These are phyloP conservation scores for Phyllotreta striolata DNA, from an alignment of 2,888 invertebrate genomes.

Conservation along the genomic window DNA sequence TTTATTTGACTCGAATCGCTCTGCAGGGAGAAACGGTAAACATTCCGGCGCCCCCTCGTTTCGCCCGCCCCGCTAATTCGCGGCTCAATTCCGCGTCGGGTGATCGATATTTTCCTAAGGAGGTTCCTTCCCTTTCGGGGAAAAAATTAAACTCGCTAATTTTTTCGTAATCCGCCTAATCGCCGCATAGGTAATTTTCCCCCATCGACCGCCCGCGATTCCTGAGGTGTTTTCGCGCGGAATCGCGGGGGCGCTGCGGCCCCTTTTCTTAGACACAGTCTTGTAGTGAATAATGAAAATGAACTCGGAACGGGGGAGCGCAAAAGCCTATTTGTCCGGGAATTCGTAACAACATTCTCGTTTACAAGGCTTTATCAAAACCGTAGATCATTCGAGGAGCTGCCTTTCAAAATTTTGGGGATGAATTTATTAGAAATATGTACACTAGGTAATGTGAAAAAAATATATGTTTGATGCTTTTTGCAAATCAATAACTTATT, in stretches of 20 bases:
- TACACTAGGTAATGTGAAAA: too few relatives aligned
- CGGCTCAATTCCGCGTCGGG: constrained; percentile 3
- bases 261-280: constrained; percentile 34
- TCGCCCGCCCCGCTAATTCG: constrained; percentile 9
- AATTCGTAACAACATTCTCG: constrained; percentile 48
- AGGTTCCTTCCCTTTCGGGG: too few relatives aligned
- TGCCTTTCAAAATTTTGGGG: too few relatives aligned
- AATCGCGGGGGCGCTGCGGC: constrained; percentile 37
- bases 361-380: constrained; percentile 4
- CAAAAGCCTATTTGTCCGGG: constrained; percentile 51
- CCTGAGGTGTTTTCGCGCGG: constrained; percentile 44
- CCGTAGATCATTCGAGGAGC: background rate
- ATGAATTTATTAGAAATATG: too few relatives aligned
- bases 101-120: too few relatives aligned
- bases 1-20: constrained; percentile 48
- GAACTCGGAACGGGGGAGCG: constrained; percentile 48
- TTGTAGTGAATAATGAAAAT: constrained; percentile 53
- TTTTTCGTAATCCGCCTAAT: too few relatives aligned
- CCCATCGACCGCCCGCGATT: constrained; percentile 21
- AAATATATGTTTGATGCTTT: too few relatives aligned
- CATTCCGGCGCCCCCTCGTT: constrained; percentile 26
- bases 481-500: too few relatives aligned
- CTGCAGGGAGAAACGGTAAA: constrained; percentile 49
- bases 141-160: too few relatives aligned
- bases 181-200: background rate